Percentiles rank a stretch among this genome's conserved stretches.
Evolutionary conservation across 2,888 invertebrate genomes (phyloP).

Genomic region (Drosophila tripunctata): DNA sequence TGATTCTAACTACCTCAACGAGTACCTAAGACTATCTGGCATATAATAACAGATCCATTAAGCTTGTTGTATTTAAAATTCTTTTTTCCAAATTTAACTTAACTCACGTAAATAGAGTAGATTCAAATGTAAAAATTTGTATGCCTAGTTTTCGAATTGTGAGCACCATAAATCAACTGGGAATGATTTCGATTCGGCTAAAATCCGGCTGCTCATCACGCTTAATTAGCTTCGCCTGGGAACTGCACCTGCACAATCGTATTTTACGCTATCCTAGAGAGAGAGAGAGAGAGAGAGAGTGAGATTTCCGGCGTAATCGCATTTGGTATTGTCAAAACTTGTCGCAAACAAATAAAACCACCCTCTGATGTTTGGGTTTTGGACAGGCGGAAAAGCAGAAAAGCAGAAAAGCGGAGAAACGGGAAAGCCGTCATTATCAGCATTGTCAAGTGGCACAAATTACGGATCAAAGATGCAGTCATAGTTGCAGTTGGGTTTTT

Average conservation of each 20-base stretch:
- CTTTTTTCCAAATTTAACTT: no score
- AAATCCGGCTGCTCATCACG: slow-evolving; percentile 38
- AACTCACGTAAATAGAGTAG: not conserved
- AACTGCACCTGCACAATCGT: slow-evolving; percentile 59
- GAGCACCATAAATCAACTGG: slow-evolving; percentile 58
- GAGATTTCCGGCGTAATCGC: slow-evolving; percentile 68
- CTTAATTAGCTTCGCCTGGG: slow-evolving; percentile 50
- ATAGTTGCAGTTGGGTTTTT: slow-evolving; percentile 47
- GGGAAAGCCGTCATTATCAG: slow-evolving; percentile 42
- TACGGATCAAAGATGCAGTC: slow-evolving; percentile 77
- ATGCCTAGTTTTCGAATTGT: not conserved
- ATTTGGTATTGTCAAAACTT: slow-evolving; percentile 64
- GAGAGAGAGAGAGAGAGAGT: no score
- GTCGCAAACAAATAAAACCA: slow-evolving; percentile 82
- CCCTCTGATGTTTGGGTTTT: slow-evolving; percentile 75
- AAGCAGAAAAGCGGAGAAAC: no score
- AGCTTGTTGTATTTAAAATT: no score
- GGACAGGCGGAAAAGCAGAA: no score
- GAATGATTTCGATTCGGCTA: slow-evolving; percentile 11
- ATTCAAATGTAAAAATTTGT: not conserved
- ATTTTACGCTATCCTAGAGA: slow-evolving; percentile 47
- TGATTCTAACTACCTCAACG: no score
- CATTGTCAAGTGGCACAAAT: slow-evolving; percentile 79
- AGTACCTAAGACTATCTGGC: no score
- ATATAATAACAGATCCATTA: no score